These are phyloP conservation scores for Lasioglossum villosulum DNA, from an alignment of 2,888 invertebrate species.

Conservation along the genomic window DNA sequence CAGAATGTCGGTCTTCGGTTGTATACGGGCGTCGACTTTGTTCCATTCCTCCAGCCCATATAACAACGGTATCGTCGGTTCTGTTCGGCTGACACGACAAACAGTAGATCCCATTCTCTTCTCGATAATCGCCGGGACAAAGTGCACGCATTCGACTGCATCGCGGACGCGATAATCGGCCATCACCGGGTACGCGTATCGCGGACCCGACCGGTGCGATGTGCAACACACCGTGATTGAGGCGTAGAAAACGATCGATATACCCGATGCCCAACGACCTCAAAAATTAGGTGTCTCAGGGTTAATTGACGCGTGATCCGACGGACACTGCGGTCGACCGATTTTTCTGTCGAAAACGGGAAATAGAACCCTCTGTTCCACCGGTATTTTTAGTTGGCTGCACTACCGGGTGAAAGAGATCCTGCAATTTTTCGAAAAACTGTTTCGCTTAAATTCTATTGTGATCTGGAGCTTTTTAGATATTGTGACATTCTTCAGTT, in stretches of 20 bases:
- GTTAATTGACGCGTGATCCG: not conserved
- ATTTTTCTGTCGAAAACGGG: not conserved
- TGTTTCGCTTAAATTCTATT: not conserved
- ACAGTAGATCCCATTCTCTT: slow-evolving; percentile 45
- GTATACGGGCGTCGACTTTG: slow-evolving; percentile 51
- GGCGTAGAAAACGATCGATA: not conserved
- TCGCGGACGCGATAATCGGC: slow-evolving; percentile 33
- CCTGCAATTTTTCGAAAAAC: not conserved
- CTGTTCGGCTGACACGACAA: slow-evolving; percentile 52
- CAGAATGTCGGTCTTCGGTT: not conserved
- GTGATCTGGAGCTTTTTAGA: not conserved
- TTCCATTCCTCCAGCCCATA: slow-evolving; percentile 31
- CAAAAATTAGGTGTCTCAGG: slow-evolving; percentile 7
- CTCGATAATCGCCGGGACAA: slow-evolving; percentile 55
- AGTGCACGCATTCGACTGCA: slow-evolving; percentile 54
- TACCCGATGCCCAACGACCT: not conserved
- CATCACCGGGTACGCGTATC: slow-evolving; percentile 24
- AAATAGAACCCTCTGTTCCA: not conserved
- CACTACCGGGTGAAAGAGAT: not conserved
- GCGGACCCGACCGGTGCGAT: slow-evolving; percentile 1
- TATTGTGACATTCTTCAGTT: not conserved
- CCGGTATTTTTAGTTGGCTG: not conserved
- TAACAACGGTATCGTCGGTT: slow-evolving; percentile 63
- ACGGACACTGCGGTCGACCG: not conserved
- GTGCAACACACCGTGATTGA: not conserved